Conservation (phyloP, 2,888 invertebrate species). For the Hirtodrosophila alboralis region DNA sequence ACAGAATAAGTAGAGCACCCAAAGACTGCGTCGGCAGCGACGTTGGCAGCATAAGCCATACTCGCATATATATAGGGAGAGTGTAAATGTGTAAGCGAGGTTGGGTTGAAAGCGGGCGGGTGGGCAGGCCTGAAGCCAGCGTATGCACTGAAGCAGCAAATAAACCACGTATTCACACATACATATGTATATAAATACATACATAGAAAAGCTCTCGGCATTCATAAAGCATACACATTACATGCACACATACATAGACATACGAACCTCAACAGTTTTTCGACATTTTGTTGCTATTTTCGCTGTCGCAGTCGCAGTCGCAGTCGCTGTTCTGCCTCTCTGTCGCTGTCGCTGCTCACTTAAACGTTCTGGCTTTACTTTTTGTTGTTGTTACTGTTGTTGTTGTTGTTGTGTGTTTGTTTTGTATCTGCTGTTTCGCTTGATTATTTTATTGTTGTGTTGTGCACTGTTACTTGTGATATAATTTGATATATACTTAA, state of each 20-base stretch:
- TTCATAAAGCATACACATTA: constrained; percentile 46
- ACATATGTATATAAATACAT: constrained; percentile 22
- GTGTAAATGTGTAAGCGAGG: constrained; percentile 34
- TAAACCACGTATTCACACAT: constrained; percentile 72
- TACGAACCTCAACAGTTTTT: constrained; percentile 77
- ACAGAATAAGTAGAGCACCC: constrained; percentile 76
- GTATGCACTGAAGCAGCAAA: constrained; percentile 79
- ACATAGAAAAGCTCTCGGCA: constrained; percentile 46
- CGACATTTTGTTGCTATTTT: constrained; percentile 76
- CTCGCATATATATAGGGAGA: constrained; percentile 27
- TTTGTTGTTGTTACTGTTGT: constrained; percentile 34
- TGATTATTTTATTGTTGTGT: constrained; percentile 64
- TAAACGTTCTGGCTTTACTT: constrained; percentile 53
- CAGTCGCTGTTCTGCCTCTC: constrained; percentile 21
- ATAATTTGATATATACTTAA: constrained; percentile 56
- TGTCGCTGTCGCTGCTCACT: constrained; percentile 43
- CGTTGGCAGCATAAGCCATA: constrained; percentile 64
- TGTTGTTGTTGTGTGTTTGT: constrained; percentile 52
- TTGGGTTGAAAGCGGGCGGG: constrained; percentile 8
- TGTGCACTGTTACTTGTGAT: constrained; percentile 57
- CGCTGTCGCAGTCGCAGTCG: constrained; percentile 50
- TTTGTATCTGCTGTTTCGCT: constrained; percentile 67
- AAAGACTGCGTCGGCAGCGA: constrained; percentile 51
- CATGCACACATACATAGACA: constrained; percentile 11
- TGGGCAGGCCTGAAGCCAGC: constrained; percentile 32